Base-by-base conservation (phyloP, 2,797 vertebrate genomes). In the Enteromius treurensis region DNA sequence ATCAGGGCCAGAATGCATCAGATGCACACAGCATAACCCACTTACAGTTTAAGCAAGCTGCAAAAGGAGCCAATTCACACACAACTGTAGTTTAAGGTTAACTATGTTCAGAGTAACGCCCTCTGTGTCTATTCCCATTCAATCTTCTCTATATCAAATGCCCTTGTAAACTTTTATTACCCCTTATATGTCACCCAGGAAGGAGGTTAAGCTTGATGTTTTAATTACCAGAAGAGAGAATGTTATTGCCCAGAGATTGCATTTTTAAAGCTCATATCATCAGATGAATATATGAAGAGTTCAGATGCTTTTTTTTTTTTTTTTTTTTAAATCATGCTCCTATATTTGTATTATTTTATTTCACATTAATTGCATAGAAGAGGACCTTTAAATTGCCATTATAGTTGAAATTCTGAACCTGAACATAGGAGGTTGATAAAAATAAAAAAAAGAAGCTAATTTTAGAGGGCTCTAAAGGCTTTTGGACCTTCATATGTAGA, bases 171-270 rank as follows among this genome's bases (percentile, higher is more conserved):
- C 68, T 34, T 80, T 65, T 53, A 47, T 74, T 62, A 67, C 80
- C 29, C 58, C 9, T 75, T 64, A 60, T 74, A 62, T 81, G 40
- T 58, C 79, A 73, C 14, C 17, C 47, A 17, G 53, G 32, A 70
- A 68, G 40, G 34, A 80, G 67, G 23, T 81, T 10, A 81, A 81
- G 40, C 19, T 13, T 7, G 8, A 47, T 10, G 19, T 73, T 80
- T 2, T 81, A 74, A 64, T 81, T 81, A 49, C 55, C 53, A 37
- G 55, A 81, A 81, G 69, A 49, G 76, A 67, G 32, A 51, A 47
- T 65, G 26, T n/a, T 67, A 79, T 79, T 79, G 14, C 6, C 17
- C 45, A 47, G 45, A 49, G 45, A 3, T 2, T 73, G 74, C 53
- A 26, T 53, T 77, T 26, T 42, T 11, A 42, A 40, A 11, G 77